Base-by-base conservation (phyloP, 2,113 vertebrate species). In the Propithecus coquereli region DNA sequence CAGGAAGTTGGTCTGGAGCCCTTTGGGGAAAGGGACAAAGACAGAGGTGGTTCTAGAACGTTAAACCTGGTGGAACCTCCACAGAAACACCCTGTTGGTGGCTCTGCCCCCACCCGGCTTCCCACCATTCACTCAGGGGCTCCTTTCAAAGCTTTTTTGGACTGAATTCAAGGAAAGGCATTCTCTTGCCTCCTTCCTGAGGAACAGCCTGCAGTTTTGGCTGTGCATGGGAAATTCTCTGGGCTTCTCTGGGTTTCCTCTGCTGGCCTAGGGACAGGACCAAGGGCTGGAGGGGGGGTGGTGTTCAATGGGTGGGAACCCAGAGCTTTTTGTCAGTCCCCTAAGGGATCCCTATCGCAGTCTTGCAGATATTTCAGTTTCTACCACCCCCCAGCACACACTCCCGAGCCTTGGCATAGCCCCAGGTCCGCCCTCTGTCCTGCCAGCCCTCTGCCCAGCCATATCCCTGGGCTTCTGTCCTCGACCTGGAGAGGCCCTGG, bases 381-480 rank as follows among this genome's bases (percentile, higher is more conserved):
- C 87, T 85, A 32, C 61, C 43, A 70, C 91, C 84, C 80, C 74
- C 32, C 27, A 43, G 74, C 25, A 94, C 54, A 68, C 13, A 45
- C 22, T 68, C 63, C 80, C 73, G 52, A 77, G 54, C 43, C 50
- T 94, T 97, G 96, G 93, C 93, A 47, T 52, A 57, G 57, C 63
- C 89, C 94, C 91, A 93, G 79, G 83, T 87, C 79, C 32, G 87
- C 87, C 94, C 86, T 94, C 89, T 80, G 91, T 80, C 91, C 84
- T 96, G 86, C 74, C 57, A 96, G 73, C 59, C 20, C 45, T 97
- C 80, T 84, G 89, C 86, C 70, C 59, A 90, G 66, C 50, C 70
- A 81, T 76, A 43, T 83, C 82, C 43, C 50, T 87, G 50, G 52
- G 82, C 91, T 93, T 82, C 89, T 90, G 86, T 77, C 91, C 71